These are phyloP conservation scores for Brotula barbata DNA, from an alignment of 2,797 vertebrate species.

Conservation along the genomic window DNA sequence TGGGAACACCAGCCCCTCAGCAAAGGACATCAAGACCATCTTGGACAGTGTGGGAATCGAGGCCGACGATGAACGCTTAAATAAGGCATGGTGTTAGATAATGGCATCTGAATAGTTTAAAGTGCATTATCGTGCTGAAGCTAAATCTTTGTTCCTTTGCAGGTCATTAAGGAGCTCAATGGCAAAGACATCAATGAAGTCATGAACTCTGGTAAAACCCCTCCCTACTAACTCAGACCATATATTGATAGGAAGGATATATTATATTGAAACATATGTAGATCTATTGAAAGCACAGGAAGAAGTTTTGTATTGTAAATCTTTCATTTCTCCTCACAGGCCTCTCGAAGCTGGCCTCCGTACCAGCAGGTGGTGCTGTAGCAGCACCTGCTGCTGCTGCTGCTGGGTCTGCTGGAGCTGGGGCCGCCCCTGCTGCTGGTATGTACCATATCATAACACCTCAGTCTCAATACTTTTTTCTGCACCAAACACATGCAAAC, in stretches of 20 bases:
- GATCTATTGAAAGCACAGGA: no score
- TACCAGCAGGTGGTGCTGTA: constrained; percentile 84
- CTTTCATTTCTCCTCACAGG: constrained; percentile 57
- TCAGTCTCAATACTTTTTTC: neutral
- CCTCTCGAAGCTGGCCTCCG: constrained; percentile 84
- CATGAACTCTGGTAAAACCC: constrained; percentile 79
- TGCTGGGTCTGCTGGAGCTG: constrained; percentile 69
- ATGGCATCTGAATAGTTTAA: accelerated
- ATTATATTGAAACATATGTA: no score
- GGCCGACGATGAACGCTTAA: constrained; percentile 79
- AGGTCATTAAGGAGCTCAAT: constrained; percentile 82
- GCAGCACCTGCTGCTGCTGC: constrained; percentile 71
- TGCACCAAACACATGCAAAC: no score
- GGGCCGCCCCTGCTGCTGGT: constrained; percentile 80
- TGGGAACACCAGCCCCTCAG: constrained; percentile 79
- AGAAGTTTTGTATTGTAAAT: no score
- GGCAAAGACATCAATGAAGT: constrained; percentile 86
- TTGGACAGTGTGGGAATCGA: constrained; percentile 80
- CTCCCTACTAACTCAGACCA: neutral
- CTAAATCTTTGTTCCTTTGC: constrained; percentile 2
- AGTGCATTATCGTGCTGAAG: neutral
- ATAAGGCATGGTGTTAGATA: constrained; percentile 61
- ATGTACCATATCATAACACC: neutral
- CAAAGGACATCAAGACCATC: constrained; percentile 82
- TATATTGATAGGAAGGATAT: no score